These are phyloP conservation scores for Pangasianodon hypophthalmus DNA, from an alignment of 2,113 vertebrate species.

Conservation along the genomic window DNA sequence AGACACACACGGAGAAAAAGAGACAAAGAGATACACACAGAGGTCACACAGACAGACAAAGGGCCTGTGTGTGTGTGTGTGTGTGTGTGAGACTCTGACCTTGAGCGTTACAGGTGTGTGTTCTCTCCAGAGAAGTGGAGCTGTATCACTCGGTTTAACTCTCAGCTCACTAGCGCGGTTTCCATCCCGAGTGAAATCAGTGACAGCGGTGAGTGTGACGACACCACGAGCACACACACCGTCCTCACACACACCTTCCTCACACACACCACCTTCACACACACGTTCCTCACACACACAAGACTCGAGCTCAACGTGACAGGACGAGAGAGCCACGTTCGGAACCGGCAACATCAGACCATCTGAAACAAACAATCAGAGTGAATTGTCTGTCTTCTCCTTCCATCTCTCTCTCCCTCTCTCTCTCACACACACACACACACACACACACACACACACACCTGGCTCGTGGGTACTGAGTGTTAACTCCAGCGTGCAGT, in stretches of 20 bases:
- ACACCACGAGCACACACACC: conserved; percentile 50
- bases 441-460: conserved; percentile 41
- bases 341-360: conserved; percentile 57
- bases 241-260: conserved; percentile 54
- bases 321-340: conserved; percentile 70
- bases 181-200: conserved; percentile 74
- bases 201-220: conserved; percentile 73
- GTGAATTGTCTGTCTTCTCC: conserved; percentile 4
- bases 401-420: not conserved
- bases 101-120: conserved; percentile 69
- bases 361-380: conserved; percentile 61
- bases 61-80: not conserved
- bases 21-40: too few species aligned
- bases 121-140: conserved; percentile 72
- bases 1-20: not conserved
- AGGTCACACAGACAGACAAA: not conserved
- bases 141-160: conserved; percentile 21
- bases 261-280: conserved; percentile 59
- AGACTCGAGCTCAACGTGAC: conserved; percentile 65
- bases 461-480: conserved; percentile 74
- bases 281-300: not conserved
- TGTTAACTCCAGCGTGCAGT: conserved; percentile 74
- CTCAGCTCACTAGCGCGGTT: conserved; percentile 65
- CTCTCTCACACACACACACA: not conserved
- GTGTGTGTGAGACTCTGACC: conserved; percentile 56